Conservation (phyloP, 2,888 invertebrate species). For the Drosophila buzzatii region DNA sequence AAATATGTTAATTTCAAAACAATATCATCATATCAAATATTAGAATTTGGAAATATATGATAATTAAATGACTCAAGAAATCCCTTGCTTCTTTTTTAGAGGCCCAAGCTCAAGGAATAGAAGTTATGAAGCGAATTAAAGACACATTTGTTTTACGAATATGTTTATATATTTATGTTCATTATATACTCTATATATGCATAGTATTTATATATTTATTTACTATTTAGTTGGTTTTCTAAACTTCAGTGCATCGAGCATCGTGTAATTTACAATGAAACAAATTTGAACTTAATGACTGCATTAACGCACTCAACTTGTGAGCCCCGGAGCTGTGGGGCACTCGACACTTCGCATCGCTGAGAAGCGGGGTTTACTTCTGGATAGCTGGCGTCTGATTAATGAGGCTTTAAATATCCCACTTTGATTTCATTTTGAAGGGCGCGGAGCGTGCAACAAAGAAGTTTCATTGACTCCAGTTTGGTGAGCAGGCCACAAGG, state of each 20-base stretch:
- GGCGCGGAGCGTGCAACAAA: conserved; percentile 70
- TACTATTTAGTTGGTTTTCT: background rate
- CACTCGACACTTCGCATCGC: conserved; percentile 42
- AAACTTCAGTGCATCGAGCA: background rate
- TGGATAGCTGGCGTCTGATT: conserved; percentile 72
- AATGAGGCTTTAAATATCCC: conserved; percentile 84
- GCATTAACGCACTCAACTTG: conserved; percentile 62
- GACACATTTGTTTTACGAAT: background rate
- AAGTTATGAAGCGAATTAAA: background rate
- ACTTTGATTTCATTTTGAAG: conserved; percentile 83
- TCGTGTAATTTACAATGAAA: conserved; percentile 72
- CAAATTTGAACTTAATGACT: conserved; percentile 78
- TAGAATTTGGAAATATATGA: background rate
- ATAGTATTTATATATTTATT: background rate
- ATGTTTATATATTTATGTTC: background rate
- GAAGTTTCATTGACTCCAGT: conserved; percentile 80
- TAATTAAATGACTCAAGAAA: background rate
- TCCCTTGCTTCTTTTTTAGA: background rate
- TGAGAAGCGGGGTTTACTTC: conserved; percentile 23
- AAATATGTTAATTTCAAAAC: too few species aligned
- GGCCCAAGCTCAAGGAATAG: background rate
- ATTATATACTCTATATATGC: background rate
- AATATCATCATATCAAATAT: too few species aligned
- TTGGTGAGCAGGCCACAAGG: conserved; percentile 36
- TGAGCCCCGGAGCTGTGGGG: conserved; percentile 25